phyloP scores from a whole-genome alignment of 2,113 vertebrate genomes.

The Psephotus haematonotus region DNA sequence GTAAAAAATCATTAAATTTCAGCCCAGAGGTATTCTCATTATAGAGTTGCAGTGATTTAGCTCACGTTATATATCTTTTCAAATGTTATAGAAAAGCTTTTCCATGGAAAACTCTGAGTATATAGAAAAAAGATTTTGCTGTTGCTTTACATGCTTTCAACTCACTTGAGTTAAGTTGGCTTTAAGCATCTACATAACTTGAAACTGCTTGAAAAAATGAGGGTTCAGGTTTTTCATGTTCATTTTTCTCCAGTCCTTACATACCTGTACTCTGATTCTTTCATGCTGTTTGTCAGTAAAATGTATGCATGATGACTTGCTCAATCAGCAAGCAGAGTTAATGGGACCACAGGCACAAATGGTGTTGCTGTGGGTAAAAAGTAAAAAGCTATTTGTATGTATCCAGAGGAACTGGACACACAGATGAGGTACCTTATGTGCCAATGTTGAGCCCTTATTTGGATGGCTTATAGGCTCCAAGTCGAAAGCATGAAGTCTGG shows the following conservation, averaged over 20 bases:
- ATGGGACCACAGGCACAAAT: not conserved
- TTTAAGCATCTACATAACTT: not conserved
- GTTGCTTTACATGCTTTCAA: not conserved
- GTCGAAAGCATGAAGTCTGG: no score
- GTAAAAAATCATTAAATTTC: not conserved
- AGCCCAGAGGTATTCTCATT: not conserved
- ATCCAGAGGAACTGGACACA: not conserved
- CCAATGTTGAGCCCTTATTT: rapidly evolving
- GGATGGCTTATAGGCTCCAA: not conserved
- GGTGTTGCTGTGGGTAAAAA: not conserved
- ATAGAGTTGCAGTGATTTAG: not conserved
- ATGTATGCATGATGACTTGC: not conserved
- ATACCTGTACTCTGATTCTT: not conserved
- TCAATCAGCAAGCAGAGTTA: not conserved
- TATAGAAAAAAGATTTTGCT: not conserved
- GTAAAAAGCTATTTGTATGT: not conserved
- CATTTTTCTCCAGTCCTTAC: not conserved
- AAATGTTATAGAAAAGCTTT: not conserved
- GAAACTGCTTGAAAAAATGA: not conserved
- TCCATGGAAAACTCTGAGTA: not conserved
- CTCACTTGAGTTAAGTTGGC: not conserved
- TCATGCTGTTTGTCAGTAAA: not conserved
- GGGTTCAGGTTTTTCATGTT: not conserved
- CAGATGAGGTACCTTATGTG: not conserved
- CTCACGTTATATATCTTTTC: not conserved